Evolutionary conservation across 1,140 invertebrate genomes (phyloP).

Genomic region (Eueides isabella): DNA sequence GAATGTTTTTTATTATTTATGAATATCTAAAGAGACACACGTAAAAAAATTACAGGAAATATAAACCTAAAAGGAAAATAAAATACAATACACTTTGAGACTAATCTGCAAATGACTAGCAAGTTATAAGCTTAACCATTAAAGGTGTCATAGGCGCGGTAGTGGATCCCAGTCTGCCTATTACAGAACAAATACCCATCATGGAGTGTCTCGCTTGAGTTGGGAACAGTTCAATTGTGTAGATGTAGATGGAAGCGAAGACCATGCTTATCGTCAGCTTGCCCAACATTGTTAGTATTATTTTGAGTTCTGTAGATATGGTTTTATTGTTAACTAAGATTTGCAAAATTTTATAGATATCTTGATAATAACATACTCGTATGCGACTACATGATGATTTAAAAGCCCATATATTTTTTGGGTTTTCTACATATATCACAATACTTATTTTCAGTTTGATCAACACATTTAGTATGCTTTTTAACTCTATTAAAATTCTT

Average conservation of each 20-base stretch:
- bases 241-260: conserved; percentile 85
- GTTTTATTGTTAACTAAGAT: background rate
- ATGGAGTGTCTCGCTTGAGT: conserved; percentile 38
- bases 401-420: no score
- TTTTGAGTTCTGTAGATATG: background rate
- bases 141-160: conserved; percentile 39
- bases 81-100: background rate
- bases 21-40: background rate
- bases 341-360: no score
- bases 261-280: conserved; percentile 85
- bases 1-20: background rate
- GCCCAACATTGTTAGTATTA: conserved; percentile 82
- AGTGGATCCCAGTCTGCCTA: conserved; percentile 42
- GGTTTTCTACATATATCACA: no score
- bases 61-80: no score
- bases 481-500: no score
- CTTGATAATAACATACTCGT: no score
- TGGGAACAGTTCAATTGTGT: conserved; percentile 86
- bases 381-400: no score
- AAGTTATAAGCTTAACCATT: conserved; percentile 58
- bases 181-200: conserved; percentile 38
- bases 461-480: no score
- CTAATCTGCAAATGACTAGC: background rate
- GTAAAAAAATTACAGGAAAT: no score
- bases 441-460: no score